Evolutionary conservation across 2,888 invertebrate species (phyloP).

Genomic region (Drosophila mimica): DNA sequence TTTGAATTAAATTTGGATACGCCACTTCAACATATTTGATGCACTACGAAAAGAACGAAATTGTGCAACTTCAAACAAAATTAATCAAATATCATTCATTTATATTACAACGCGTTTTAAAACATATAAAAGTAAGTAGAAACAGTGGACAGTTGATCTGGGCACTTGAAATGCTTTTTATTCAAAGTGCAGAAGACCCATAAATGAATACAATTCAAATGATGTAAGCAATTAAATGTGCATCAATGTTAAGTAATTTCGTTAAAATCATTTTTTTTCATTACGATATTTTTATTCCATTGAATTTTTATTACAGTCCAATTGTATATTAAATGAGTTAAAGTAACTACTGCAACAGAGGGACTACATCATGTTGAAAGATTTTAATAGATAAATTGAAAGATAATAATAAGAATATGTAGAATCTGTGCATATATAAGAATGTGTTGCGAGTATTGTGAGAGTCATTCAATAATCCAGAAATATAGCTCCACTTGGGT

Average conservation of each 20-base stretch:
- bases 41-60: not conserved
- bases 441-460: not conserved
- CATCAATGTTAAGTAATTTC: slow-evolving; percentile 52
- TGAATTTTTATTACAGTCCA: not conserved
- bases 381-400: not conserved
- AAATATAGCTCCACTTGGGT: not conserved
- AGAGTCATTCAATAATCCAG: not conserved
- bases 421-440: no score
- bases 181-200: not conserved
- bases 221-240: slow-evolving; percentile 51
- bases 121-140: not conserved
- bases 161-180: not conserved
- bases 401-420: not conserved
- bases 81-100: not conserved
- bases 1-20: not conserved
- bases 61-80: not conserved
- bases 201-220: slow-evolving; percentile 17
- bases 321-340: not conserved
- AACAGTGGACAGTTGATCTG: not conserved
- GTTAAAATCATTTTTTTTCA: not conserved
- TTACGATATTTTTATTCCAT: not conserved
- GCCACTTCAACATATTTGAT: not conserved
- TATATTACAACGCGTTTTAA: not conserved
- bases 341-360: not conserved
- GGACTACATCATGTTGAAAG: not conserved